phyloP scores from a whole-genome alignment of 2,113 vertebrate species.

The Jaculus jaculus region DNA sequence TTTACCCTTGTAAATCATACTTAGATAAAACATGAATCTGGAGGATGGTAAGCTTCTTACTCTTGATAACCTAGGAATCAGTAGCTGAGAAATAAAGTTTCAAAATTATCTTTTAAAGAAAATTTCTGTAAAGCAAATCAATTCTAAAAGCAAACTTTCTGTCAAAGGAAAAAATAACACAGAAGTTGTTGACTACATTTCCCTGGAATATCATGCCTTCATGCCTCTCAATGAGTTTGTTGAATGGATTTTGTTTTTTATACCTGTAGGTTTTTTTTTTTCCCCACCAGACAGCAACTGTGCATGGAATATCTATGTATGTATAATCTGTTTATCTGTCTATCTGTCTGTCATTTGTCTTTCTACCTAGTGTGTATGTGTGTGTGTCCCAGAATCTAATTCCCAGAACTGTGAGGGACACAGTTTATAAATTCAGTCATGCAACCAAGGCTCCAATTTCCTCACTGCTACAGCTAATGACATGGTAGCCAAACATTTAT shows the following conservation, averaged over 20 bases:
- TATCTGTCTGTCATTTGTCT: too few relatives aligned
- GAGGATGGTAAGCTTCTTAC: slow-evolving; percentile 1
- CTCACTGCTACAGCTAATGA: neutral
- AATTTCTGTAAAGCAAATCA: slow-evolving; percentile 39
- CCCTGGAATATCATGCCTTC: neutral
- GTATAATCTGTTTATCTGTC: neutral
- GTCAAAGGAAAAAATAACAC: slow-evolving; percentile 37
- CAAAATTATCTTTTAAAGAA: neutral
- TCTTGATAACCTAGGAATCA: neutral
- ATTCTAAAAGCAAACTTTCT: slow-evolving; percentile 36
- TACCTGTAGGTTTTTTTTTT: slow-evolving; percentile 63
- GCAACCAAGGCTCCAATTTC: neutral
- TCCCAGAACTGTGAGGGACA: neutral
- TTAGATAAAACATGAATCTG: slow-evolving; percentile 3
- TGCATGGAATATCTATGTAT: slow-evolving; percentile 12
- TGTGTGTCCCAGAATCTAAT: neutral
- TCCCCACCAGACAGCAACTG: slow-evolving; percentile 74
- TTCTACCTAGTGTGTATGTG: too few relatives aligned
- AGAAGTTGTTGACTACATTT: slow-evolving; percentile 6
- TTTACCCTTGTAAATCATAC: neutral
- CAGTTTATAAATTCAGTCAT: neutral
- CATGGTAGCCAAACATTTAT: neutral
- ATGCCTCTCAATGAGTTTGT: neutral
- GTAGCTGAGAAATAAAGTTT: neutral
- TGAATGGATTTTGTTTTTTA: neutral